A percentile compares a stretch with the other conserved stretches of the same genome.
Conservation (phyloP, 2,888 invertebrate genomes). For the Boloria selene region DNA sequence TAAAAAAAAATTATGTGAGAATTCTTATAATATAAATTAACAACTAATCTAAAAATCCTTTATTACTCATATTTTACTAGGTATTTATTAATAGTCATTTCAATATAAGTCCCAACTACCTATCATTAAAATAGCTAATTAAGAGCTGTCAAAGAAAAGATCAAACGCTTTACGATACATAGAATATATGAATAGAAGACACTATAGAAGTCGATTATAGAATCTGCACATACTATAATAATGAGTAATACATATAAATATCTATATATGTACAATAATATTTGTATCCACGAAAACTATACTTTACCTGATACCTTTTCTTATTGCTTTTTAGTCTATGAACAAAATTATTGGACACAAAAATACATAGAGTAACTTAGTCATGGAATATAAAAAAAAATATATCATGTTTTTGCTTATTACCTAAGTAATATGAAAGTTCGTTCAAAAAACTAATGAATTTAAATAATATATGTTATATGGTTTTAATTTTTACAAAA, state of each 20-base stretch:
- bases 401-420: too few species aligned
- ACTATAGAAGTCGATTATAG: slow-evolving; percentile 16
- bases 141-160: slow-evolving; percentile 29
- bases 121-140: slow-evolving; percentile 21
- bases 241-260: too few species aligned
- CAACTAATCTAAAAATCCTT: too few species aligned
- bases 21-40: too few species aligned
- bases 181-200: slow-evolving; percentile 21
- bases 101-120: slow-evolving; percentile 13
- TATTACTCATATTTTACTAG: too few species aligned
- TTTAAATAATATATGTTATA: background rate
- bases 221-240: slow-evolving; percentile 21
- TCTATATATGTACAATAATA: background rate
- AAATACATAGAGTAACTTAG: slow-evolving; percentile 2
- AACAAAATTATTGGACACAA: background rate
- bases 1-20: too few species aligned
- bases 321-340: slow-evolving; percentile 14
- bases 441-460: background rate
- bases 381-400: background rate
- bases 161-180: slow-evolving; percentile 35
- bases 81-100: too few species aligned
- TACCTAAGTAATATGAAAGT: background rate
- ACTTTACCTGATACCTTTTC: slow-evolving; percentile 4
- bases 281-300: background rate
- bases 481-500: slow-evolving; percentile 1